Percentiles rank a stretch among this genome's conserved stretches.
These are phyloP conservation scores for Cirrhinus molitorella DNA, from an alignment of 2,797 vertebrate species.

Conservation along the genomic window DNA sequence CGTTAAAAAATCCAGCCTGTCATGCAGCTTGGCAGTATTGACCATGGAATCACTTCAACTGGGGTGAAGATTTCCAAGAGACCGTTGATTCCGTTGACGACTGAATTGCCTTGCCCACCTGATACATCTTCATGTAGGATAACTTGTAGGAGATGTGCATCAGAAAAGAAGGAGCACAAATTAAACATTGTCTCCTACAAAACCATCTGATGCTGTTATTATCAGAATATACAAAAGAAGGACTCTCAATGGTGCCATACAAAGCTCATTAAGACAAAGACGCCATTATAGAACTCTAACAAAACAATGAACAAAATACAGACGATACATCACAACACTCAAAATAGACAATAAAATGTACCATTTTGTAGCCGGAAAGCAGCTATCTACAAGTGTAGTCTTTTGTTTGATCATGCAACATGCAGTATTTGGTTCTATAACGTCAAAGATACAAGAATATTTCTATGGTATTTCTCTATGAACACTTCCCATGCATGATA, in stretches of 20 bases:
- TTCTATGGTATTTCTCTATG: slow-evolving; percentile 8
- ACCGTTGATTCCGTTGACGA: neutral
- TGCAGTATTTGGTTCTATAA: slow-evolving; percentile 5
- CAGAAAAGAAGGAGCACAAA: slow-evolving; percentile 32
- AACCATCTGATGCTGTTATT: neutral
- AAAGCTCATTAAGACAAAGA: slow-evolving; percentile 19
- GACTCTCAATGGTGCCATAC: neutral
- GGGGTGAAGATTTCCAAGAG: slow-evolving; percentile 16
- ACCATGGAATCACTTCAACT: slow-evolving; percentile 34
- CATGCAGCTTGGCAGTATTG: slow-evolving; percentile 4
- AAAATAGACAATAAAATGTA: slow-evolving; percentile 9
- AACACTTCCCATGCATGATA: slow-evolving; percentile 17
- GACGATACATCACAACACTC: neutral
- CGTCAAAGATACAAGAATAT: slow-evolving; percentile 21
- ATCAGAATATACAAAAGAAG: slow-evolving; percentile 7
- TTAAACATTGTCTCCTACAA: slow-evolving; percentile 19
- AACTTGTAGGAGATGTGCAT: slow-evolving; percentile 37
- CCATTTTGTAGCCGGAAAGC: slow-evolving; percentile 28
- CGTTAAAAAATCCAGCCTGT: neutral
- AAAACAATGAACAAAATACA: slow-evolving; percentile 12
- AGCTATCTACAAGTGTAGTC: slow-evolving; percentile 16
- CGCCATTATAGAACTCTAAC: neutral
- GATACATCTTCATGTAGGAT: slow-evolving; percentile 20
- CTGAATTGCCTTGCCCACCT: slow-evolving; percentile 9
- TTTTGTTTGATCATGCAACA: slow-evolving; percentile 42